phyloP scores from a whole-genome alignment of 2,797 vertebrate species.

The Botia kubotai region DNA sequence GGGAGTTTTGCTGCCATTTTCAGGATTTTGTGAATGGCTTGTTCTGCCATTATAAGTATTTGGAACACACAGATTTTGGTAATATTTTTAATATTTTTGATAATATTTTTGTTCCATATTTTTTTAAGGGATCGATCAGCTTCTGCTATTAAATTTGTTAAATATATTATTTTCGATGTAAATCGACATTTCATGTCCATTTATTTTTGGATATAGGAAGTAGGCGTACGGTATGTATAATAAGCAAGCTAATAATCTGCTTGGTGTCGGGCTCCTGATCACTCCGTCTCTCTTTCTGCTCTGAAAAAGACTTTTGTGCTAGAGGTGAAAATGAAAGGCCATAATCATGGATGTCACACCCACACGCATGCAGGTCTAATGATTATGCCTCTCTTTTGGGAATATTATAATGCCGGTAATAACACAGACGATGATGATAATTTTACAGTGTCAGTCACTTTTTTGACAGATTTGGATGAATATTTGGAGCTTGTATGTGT shows the following conservation, averaged over 20 bases:
- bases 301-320: background rate
- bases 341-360: slow-evolving; percentile 74
- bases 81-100: no score
- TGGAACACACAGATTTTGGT: no score
- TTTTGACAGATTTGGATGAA: slow-evolving; percentile 56
- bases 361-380: slow-evolving; percentile 64
- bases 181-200: background rate
- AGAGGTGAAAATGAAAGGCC: slow-evolving; percentile 64
- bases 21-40: slow-evolving; percentile 5
- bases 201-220: background rate
- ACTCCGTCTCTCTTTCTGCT: slow-evolving; percentile 34
- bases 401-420: slow-evolving; percentile 74
- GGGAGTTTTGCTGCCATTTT: slow-evolving; percentile 8
- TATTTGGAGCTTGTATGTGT: slow-evolving; percentile 9
- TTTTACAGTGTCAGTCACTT: slow-evolving; percentile 68
- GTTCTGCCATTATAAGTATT: background rate
- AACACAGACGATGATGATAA: slow-evolving; percentile 71
- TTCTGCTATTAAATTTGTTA: background rate
- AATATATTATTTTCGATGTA: background rate
- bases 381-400: slow-evolving; percentile 69
- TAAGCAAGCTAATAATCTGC: slow-evolving; percentile 2
- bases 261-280: background rate
- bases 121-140: background rate
- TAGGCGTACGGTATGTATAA: background rate
- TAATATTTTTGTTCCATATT: background rate